Percentiles rank a stretch among this genome's conserved stretches.
phyloP scores from a whole-genome alignment of 2,797 vertebrate genomes.

The Anguilla marmorata region DNA sequence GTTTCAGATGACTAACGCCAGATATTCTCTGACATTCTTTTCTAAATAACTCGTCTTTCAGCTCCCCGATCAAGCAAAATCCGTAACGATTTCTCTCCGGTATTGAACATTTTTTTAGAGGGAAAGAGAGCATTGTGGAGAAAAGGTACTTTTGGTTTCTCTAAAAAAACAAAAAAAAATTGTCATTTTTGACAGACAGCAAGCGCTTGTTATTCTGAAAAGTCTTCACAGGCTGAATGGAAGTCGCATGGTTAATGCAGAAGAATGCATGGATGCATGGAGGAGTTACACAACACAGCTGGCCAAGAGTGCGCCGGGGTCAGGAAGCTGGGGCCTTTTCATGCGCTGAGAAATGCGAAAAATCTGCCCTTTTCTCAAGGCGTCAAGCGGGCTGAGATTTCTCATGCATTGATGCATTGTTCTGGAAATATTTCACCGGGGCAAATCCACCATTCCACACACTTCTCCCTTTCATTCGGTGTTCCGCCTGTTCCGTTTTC shows the following conservation, averaged over 20 bases:
- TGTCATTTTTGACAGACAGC: background rate
- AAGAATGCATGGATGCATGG: background rate
- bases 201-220: background rate
- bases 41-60: no score
- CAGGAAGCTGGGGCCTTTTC: background rate
- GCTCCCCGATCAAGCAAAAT: no score
- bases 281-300: constrained; percentile 1
- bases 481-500: background rate
- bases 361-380: constrained; percentile 4
- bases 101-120: no score
- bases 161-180: no score
- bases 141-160: background rate
- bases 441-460: constrained; percentile 3
- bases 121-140: background rate
- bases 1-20: no score
- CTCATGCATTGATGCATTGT: background rate
- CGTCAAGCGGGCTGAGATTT: background rate
- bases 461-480: constrained; percentile 13
- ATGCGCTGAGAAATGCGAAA: background rate
- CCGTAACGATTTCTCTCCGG: no score
- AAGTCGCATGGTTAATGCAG: background rate
- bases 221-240: background rate
- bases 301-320: background rate
- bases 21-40: no score
- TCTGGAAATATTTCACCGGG: constrained; percentile 19